Evolutionary conservation across 2,113 vertebrate genomes (phyloP).

Genomic region (Arizona elegans): DNA sequence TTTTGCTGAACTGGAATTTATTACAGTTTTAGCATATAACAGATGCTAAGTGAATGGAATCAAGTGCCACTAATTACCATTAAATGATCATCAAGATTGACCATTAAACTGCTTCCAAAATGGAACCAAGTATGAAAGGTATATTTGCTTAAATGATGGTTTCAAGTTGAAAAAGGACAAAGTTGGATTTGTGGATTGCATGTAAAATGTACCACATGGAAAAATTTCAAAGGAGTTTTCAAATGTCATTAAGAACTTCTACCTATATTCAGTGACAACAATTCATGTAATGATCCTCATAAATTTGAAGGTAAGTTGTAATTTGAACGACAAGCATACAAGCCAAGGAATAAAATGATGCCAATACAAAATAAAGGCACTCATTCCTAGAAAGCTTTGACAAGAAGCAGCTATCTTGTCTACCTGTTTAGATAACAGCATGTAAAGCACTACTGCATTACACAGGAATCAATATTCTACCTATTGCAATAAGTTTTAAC

Average conservation of each 20-base stretch:
- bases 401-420: slow-evolving; percentile 39
- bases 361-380: slow-evolving; percentile 25
- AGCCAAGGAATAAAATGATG: background rate
- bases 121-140: background rate
- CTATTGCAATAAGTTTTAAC: slow-evolving; percentile 39
- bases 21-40: background rate
- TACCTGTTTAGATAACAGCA: slow-evolving; percentile 44
- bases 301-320: background rate
- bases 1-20: background rate
- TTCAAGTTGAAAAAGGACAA: background rate
- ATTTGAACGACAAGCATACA: background rate
- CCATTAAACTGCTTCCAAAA: background rate
- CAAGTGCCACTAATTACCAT: background rate
- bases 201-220: too few species aligned
- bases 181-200: background rate
- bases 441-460: slow-evolving; percentile 45
- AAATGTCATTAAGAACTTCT: background rate
- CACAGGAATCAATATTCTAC: slow-evolving; percentile 16
- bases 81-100: background rate
- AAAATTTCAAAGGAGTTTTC: background rate
- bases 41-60: background rate
- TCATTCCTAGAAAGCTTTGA: slow-evolving; percentile 39
- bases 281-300: background rate
- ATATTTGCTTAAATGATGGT: background rate
- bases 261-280: background rate